Evolutionary conservation across 1,140 invertebrate species (phyloP).

Genomic region (Bicyclus anynana): DNA sequence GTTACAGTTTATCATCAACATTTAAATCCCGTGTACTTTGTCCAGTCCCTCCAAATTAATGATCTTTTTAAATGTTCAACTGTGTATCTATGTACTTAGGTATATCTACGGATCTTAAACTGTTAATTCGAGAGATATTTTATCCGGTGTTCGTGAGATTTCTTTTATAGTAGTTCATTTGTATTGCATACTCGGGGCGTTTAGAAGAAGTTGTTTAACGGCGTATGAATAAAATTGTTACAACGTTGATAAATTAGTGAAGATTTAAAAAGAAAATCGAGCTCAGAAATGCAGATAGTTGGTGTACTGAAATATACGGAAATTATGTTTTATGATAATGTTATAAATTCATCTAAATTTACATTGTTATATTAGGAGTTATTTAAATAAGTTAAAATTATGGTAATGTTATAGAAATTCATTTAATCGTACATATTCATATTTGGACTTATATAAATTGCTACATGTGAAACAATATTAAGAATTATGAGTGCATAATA

Average conservation of each 20-base stretch:
- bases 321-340: not conserved
- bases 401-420: too few relatives aligned
- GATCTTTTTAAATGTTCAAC: too few relatives aligned
- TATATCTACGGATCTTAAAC: slow-evolving; percentile 32
- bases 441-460: too few relatives aligned
- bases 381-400: too few relatives aligned
- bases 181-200: slow-evolving; percentile 2
- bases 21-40: too few relatives aligned
- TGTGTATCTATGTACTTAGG: not conserved
- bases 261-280: not conserved
- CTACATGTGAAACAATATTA: too few relatives aligned
- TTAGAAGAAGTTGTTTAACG: not conserved
- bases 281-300: not conserved
- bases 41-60: too few relatives aligned
- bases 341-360: too few relatives aligned
- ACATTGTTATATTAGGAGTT: too few relatives aligned
- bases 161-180: slow-evolving; percentile 21
- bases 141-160: slow-evolving; percentile 55
- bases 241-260: not conserved
- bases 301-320: not conserved
- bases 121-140: slow-evolving; percentile 57
- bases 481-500: too few relatives aligned
- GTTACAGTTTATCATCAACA: too few relatives aligned
- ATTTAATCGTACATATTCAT: too few relatives aligned
- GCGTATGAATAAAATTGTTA: slow-evolving; percentile 1